These are phyloP conservation scores for Diadophis punctatus DNA, from an alignment of 2,113 vertebrate species.

Conservation along the genomic window DNA sequence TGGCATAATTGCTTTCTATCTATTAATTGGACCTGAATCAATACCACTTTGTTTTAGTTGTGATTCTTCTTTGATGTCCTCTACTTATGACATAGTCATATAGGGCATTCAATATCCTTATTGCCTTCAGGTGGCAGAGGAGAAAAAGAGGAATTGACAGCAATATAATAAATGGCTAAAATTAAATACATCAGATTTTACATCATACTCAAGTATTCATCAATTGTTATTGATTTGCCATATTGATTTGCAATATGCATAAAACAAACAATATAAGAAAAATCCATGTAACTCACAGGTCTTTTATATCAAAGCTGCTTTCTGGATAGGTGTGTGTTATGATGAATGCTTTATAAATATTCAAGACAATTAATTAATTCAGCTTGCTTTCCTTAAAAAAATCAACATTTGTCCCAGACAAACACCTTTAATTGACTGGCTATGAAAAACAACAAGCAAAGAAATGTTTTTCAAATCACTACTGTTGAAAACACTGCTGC, in stretches of 20 bases:
- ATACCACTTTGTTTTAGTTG: background rate
- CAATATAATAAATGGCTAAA: background rate
- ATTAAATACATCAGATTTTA: background rate
- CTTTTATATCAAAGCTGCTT: background rate
- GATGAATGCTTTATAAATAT: conserved; percentile 8
- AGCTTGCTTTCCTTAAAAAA: conserved; percentile 4
- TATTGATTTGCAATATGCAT: conserved; percentile 4
- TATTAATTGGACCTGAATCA: background rate
- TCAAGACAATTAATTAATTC: conserved; percentile 31
- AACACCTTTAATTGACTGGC: conserved; percentile 1
- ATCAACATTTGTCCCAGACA: conserved; percentile 15
- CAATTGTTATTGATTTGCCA: conserved; percentile 1
- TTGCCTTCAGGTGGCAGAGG: background rate
- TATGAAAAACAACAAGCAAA: background rate
- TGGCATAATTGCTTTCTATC: background rate
- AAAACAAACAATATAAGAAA: conserved; percentile 35
- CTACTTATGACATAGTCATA: background rate
- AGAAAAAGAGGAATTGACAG: background rate
- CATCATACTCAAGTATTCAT: conserved; percentile 25
- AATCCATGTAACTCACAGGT: background rate
- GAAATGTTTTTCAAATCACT: background rate
- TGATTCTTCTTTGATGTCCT: background rate
- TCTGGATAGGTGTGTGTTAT: conserved; percentile 27
- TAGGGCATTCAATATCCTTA: background rate
- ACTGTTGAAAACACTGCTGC: background rate